Evolutionary conservation across 2,888 invertebrate genomes (phyloP), one percentile per base, ranked within the genome.

Genomic region (Gortyna flavago): DNA sequence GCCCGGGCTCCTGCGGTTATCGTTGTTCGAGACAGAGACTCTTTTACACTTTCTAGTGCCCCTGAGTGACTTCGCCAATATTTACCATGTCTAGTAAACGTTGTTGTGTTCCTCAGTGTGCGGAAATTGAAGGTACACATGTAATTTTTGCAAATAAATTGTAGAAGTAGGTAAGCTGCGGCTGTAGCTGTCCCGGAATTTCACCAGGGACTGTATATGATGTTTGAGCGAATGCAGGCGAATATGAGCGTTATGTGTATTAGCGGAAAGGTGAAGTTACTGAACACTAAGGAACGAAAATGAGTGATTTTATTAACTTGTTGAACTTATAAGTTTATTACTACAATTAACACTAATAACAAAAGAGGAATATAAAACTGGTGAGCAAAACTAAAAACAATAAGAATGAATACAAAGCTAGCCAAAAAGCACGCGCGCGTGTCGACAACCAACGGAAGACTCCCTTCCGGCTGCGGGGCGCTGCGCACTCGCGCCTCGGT

Each of bases 51-150:
- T 38, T 38, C 35, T 38, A 38, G 35, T 38, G 35, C 35, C 4
- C 35, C 35, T 7, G n/a, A 38, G 65, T 32, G 35, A 57, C 29
- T 57, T 38, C 3, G 5, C 35, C 35, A 38, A 38, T 38, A 38
- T 5, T 41, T 59, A 70, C 21, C 57, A 70, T 70, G 70, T 70
- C 70, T 71, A 59, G 71, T 71, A 71, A 61, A 71, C 71, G 59
- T 71, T 71, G 71, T 71, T 71, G 71, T 71, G 71, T 71, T 2
- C 59, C 59, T 71, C 41, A 38, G 59, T 71, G 59, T 71, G 59
- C 1, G 59, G 41, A 29, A 61, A 41, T 32, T 41, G 41, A 61
- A 41, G 41, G 41, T 71, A 69, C 18, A 38, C 35, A 38, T 48
- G 35, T 35, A 2, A 35, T 35, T 35, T 35, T 35, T 35, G 35